These are phyloP conservation scores for Auanema sp. DNA, from an alignment of 2,888 invertebrate genomes.

Conservation along the genomic window DNA sequence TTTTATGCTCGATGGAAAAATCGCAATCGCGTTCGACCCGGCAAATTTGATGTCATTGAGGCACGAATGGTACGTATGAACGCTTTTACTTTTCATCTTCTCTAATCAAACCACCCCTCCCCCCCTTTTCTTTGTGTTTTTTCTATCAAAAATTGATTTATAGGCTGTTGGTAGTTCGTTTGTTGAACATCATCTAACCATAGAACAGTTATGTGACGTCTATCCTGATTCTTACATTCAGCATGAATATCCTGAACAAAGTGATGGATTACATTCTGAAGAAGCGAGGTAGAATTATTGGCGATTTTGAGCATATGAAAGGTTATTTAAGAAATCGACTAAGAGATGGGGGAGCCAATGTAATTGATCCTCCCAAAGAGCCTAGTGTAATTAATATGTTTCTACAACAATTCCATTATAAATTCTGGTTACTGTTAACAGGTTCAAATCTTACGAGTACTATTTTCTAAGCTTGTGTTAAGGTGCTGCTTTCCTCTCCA, in stretches of 20 bases:
- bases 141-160: neutral
- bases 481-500: slow-evolving; percentile 27
- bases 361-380: slow-evolving; percentile 47
- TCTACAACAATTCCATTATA: slow-evolving; percentile 58
- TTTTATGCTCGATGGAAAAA: neutral
- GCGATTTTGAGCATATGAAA: neutral
- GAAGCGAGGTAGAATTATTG: slow-evolving; percentile 51
- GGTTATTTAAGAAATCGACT: slow-evolving; percentile 47
- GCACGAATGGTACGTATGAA: neutral
- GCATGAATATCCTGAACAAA: slow-evolving; percentile 47
- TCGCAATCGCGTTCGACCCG: neutral
- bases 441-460: slow-evolving; percentile 19
- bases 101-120: no score
- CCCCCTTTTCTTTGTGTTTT: no score
- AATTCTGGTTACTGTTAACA: slow-evolving; percentile 60
- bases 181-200: slow-evolving; percentile 57
- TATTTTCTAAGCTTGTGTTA: neutral
- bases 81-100: no score
- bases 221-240: slow-evolving; percentile 60
- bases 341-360: slow-evolving; percentile 56
- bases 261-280: slow-evolving; percentile 54
- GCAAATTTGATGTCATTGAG: slow-evolving; percentile 4
- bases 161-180: slow-evolving; percentile 42
- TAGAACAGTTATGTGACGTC: slow-evolving; percentile 51
- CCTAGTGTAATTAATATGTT: slow-evolving; percentile 46